Base-by-base conservation (phyloP, 2,113 vertebrate genomes). In the Ictalurus punctatus region DNA sequence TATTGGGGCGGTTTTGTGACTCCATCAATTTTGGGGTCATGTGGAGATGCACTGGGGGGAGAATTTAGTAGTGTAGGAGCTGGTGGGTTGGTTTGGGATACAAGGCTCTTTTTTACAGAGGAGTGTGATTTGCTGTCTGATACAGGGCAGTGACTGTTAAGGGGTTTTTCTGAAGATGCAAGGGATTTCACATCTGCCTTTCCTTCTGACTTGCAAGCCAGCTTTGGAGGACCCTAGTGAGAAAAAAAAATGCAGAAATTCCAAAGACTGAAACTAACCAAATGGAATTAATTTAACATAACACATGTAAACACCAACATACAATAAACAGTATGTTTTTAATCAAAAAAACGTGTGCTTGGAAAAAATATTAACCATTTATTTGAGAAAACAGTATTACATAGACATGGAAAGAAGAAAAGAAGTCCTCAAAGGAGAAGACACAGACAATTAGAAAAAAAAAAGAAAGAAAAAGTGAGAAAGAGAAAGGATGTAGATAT, bases 21-120 rank as follows among this genome's bases (percentile, higher is more conserved):
- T 58, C 95, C 96, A 92, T 98, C 97, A 90, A 94, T 93, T 91
- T 85, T 93, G 83, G 93, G 78, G 76, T 96, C 96, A 83, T 95
- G 95, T 69, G 91, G 89, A 25, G 88, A 74, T 19, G 81, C 9
- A 27, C 34, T 63, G 80, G 91, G 83, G 81, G 92, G 80, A 63
- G 92, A 80, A 59, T 94, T 90, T 37, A 93, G 89, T 83, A 93
- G 93, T 56, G 93, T 93, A 34, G 94, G 92, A 84, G 93, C 90
- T 73, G 93, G 92, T 67, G 90, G 80, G 89, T 91, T 93, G 83
- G 86, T 91, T 88, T 94, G 95, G 63, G 91, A 89, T 88, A 92
- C 90, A 25, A 92, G 90, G 37, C 93, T 93, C 92, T 95, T 96
- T 93, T 96, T 96, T 85, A 93, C 94, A 83, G 93, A 93, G 86